Base-by-base conservation (phyloP, 2,797 vertebrate genomes). In the Enteromius anoplus region DNA sequence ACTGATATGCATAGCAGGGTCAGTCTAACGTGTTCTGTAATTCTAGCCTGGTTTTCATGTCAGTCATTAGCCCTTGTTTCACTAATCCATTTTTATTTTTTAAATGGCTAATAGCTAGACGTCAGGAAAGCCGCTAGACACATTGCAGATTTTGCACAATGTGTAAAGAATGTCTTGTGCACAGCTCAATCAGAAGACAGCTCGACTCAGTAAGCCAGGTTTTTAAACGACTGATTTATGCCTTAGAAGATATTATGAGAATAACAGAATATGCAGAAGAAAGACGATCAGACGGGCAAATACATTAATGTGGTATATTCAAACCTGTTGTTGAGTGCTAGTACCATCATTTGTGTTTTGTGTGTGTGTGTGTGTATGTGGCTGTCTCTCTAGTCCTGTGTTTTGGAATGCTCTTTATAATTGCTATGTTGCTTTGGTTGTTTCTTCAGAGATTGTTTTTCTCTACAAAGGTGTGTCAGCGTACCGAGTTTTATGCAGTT, bases 41-140 rank as follows among this genome's bases (percentile, higher is more conserved):
- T 80, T 80, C 34, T 55, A 80, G 51, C 17, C 23, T 60, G 37
- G 53, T 60, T 71, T 71, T 71, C 6, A 80, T 80, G 66, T 47
- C 51, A 55, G 3, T 60, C 66, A 60, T 32, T 71, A 26, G 37
- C 26, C 40, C 3, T 32, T 80, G 37, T 70, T 80, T 70, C 37
- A 45, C 23, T 47, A 47, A 64, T 45, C 23, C 23, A 12, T 62
- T 70, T 71, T 32, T 26, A 58, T 45, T 21, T 60, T 60, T 23
- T n/a, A 26, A 75, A 75, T 70, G 11, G 29, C 42, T 49, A 49
- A 47, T 34, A 58, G 23, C 15, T 69, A 65, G 49, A 58, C 55
- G 3, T 70, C 78, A 70, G 12, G 32, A 66, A 34, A 66, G 26
- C 62, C 11, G n/a, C 7, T 51, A n/a, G 60, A 65, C 26, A 17